Conservation (phyloP, 2,888 invertebrate genomes). For the Synanthedon myopaeformis region DNA sequence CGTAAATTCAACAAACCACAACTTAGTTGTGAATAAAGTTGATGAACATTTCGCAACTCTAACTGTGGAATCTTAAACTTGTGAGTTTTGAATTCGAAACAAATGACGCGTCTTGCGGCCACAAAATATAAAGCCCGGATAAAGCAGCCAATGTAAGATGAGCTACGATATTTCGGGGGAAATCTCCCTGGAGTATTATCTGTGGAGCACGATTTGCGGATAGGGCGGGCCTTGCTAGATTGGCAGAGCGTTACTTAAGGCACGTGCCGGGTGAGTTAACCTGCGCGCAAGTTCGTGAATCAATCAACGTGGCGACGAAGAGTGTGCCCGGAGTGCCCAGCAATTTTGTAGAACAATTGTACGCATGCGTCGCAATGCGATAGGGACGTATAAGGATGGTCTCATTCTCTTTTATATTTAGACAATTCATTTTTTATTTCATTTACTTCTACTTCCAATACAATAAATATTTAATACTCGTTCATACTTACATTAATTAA, state of each 20-base stretch:
- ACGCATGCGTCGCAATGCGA: slow-evolving; percentile 41
- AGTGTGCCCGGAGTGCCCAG: slow-evolving; percentile 32
- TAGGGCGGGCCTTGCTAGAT: slow-evolving; percentile 20
- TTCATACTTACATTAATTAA: too few relatives aligned
- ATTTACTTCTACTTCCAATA: too few relatives aligned
- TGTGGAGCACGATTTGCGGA: slow-evolving; percentile 8
- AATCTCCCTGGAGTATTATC: slow-evolving; percentile 7
- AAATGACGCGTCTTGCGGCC: slow-evolving; percentile 22
- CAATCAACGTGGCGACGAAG: slow-evolving; percentile 50
- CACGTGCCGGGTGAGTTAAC: slow-evolving; percentile 42
- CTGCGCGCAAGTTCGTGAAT: slow-evolving; percentile 64
- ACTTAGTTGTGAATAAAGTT: background rate
- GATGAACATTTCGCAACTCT: background rate
- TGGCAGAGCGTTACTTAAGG: slow-evolving; percentile 39
- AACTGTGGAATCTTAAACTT: background rate
- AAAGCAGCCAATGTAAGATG: slow-evolving; percentile 18
- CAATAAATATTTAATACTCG: too few relatives aligned
- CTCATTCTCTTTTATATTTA: slow-evolving; percentile 3
- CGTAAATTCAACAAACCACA: too few relatives aligned
- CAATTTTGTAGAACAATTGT: slow-evolving; percentile 26
- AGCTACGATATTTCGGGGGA: slow-evolving; percentile 18
- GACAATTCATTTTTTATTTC: slow-evolving; percentile 1
- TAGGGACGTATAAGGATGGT: slow-evolving; percentile 34
- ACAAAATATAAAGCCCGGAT: slow-evolving; percentile 22
- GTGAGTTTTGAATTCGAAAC: slow-evolving; percentile 16